Evolutionary conservation across 2,797 vertebrate genomes (phyloP).

Genomic region (Acrocephalus scirpaceus): DNA sequence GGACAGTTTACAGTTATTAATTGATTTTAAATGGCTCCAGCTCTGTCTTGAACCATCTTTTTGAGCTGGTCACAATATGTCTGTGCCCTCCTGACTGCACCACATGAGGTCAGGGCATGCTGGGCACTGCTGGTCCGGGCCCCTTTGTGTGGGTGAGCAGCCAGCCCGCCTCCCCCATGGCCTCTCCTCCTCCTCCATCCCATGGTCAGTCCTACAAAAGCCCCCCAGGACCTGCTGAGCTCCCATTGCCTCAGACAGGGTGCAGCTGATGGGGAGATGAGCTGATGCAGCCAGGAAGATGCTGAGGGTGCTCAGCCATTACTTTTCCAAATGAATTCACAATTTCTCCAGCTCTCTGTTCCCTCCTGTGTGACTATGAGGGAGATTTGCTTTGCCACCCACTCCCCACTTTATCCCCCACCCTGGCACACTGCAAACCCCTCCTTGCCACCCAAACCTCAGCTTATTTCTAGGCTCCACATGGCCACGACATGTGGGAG

Average conservation of each 20-base stretch:
- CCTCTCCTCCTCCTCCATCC: conserved; percentile 4
- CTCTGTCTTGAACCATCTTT: conserved; percentile 43
- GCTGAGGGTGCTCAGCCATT: background rate
- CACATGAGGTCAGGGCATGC: background rate
- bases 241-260: background rate
- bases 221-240: accelerated
- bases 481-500: background rate
- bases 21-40: conserved; percentile 64
- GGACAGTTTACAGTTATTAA: conserved; percentile 66
- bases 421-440: background rate
- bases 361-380: background rate
- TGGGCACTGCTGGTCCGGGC: accelerated
- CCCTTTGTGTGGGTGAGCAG: conserved; percentile 34
- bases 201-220: background rate
- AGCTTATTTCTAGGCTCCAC: background rate
- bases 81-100: background rate
- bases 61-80: conserved; percentile 35
- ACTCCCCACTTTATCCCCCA: background rate
- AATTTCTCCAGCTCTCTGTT: background rate
- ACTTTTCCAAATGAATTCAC: background rate
- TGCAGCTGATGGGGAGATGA: accelerated
- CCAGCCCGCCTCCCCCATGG: background rate
- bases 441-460: background rate
- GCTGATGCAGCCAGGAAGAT: background rate
- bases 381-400: background rate